These are phyloP conservation scores for Zygaena filipendulae DNA, from an alignment of 2,888 invertebrate genomes.

Conservation along the genomic window DNA sequence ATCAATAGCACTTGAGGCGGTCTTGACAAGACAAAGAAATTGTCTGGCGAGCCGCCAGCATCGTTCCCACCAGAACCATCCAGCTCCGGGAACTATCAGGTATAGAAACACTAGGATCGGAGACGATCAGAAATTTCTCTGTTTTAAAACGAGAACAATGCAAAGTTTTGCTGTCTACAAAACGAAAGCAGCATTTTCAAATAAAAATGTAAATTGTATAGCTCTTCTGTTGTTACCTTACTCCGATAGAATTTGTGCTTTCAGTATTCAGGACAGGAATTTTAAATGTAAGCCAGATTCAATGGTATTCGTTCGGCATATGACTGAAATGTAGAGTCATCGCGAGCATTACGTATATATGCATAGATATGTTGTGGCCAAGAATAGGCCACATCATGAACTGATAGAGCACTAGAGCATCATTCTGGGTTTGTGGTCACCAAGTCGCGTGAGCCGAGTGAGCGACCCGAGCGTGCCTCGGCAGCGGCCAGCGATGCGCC, in stretches of 20 bases:
- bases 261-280: constrained; percentile 36
- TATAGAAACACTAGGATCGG: constrained; percentile 31
- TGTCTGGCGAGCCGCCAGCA: constrained; percentile 22
- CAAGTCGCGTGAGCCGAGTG: too few species aligned
- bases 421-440: too few species aligned
- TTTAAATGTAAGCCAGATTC: too few species aligned
- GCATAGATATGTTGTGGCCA: too few species aligned
- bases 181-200: constrained; percentile 39
- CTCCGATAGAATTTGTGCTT: constrained; percentile 29
- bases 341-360: too few species aligned
- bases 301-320: too few species aligned
- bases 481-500: too few species aligned
- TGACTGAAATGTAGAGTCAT: too few species aligned
- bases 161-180: constrained; percentile 44
- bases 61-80: constrained; percentile 3
- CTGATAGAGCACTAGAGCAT: too few species aligned
- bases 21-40: constrained; percentile 55
- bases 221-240: constrained; percentile 27
- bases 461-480: too few species aligned
- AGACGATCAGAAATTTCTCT: constrained; percentile 54
- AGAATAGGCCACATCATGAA: too few species aligned
- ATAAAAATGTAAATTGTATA: constrained; percentile 55
- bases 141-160: constrained; percentile 42
- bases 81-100: constrained; percentile 26
- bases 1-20: constrained; percentile 41